Base-by-base conservation (phyloP, 2,797 vertebrate genomes). In the Acanthurus leucopareius region DNA sequence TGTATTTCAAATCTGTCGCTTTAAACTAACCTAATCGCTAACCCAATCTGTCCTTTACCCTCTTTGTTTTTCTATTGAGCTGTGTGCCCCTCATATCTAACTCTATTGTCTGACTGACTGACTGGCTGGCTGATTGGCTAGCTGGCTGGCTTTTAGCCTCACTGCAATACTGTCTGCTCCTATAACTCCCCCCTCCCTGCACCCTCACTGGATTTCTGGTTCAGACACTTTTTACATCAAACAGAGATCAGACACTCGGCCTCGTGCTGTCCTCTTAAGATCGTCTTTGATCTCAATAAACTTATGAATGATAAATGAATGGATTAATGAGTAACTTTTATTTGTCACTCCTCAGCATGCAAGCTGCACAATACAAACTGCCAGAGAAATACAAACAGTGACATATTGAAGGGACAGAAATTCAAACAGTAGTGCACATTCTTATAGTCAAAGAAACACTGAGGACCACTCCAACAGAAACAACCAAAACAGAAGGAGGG, bases 1-100 rank as follows among this genome's bases (percentile, higher is more conserved):
- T 97, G 98, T 99, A 99, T 99, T 95, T 97, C 96, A 94, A 96
- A 96, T 92, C 96, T 96, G 95, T 95, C 91, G 95, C 96, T 96
- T 95, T 76, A 90, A 90, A 93, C 91, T 94, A 93, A 95, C 88
- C 87, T 76, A 86, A 90, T 90, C 82, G 96, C 97, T 98, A 97
- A 97, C 93, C 94, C 84, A 89, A 94, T 94, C 91, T 93, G 81
- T 91, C 90, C 82, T 78, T 84, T 80, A 57, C 47, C 51, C 44
- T 62, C 62, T 16, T 47, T 62, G 40, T 57, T 15, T 44, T 4
- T 6, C 10, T 51, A 81, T 78, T 87, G 69, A 89, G 83, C 88
- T 89, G 88, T 85, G 87, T 86, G 59, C 77, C 79, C 80, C 47
- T 83, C 69, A 77, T 75, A 70, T 83, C 70, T 63, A 22, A 80